Conservation (phyloP, 2,888 invertebrate species). For the Hesperia comma region DNA sequence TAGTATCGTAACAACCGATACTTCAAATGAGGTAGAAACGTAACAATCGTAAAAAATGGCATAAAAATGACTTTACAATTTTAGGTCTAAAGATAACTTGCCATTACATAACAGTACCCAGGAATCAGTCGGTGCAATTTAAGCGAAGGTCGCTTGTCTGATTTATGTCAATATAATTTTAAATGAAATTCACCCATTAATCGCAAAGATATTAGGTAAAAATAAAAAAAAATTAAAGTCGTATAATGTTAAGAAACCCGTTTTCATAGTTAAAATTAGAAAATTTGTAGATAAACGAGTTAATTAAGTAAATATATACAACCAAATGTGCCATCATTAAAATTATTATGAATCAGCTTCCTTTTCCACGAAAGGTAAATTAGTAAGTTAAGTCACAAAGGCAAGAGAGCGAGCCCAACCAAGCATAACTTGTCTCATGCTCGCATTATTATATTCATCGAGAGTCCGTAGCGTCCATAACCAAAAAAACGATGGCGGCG, state of each 20-base stretch:
- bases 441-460: slow-evolving; percentile 9
- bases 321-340: neutral
- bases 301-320: no score
- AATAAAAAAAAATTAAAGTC: no score
- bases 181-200: neutral
- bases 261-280: no score
- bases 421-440: neutral
- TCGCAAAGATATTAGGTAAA: no score
- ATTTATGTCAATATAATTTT: neutral
- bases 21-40: no score
- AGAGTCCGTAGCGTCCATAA: slow-evolving; percentile 4
- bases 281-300: no score
- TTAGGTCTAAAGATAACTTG: no score
- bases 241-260: no score
- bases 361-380: neutral
- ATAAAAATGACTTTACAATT: no score
- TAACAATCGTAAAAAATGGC: no score
- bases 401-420: neutral
- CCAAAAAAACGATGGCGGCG: slow-evolving; percentile 39
- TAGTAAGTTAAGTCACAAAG: slow-evolving; percentile 4
- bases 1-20: no score
- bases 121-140: neutral
- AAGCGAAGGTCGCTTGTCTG: neutral
- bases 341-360: neutral
- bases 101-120: neutral